phyloP scores from a whole-genome alignment of 1,140 invertebrate species.

The Drosophila sechellia region DNA sequence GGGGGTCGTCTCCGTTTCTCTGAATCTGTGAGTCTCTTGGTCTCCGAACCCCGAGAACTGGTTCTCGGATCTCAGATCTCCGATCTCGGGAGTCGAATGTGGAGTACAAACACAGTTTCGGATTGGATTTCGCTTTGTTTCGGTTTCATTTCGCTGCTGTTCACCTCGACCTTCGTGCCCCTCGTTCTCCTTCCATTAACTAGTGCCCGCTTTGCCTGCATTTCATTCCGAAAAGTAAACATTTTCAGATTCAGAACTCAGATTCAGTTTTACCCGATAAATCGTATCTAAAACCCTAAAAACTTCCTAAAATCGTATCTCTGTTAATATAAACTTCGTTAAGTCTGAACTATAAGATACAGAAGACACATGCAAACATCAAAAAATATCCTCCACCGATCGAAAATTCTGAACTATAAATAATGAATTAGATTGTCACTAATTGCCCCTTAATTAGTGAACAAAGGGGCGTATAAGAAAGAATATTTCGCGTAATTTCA shows the following conservation, averaged over 20 bases:
- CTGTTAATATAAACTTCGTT: neutral
- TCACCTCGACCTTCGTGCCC: slow-evolving; percentile 36
- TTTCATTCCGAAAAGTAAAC: slow-evolving; percentile 6
- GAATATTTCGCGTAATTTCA: neutral
- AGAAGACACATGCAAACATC: neutral
- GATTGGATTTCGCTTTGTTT: slow-evolving; percentile 35
- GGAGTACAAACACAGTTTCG: slow-evolving; percentile 21
- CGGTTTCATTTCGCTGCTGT: slow-evolving; percentile 25
- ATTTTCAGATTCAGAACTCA: neutral
- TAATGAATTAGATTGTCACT: neutral
- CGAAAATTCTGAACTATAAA: too few relatives aligned
- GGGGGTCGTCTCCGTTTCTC: slow-evolving; percentile 17
- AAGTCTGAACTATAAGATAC: neutral
- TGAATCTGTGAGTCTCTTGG: neutral
- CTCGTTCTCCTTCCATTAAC: slow-evolving; percentile 10
- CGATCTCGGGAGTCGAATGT: slow-evolving; percentile 17
- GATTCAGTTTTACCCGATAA: too few relatives aligned
- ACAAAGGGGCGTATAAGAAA: neutral
- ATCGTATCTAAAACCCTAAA: too few relatives aligned
- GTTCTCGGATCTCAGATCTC: slow-evolving; percentile 31
- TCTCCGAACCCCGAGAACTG: slow-evolving; percentile 33
- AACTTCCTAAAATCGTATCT: neutral
- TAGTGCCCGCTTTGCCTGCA: neutral
- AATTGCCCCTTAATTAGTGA: neutral
- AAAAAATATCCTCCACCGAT: too few relatives aligned